Conservation (phyloP, 2,113 vertebrate species). For the Garra rufa region DNA sequence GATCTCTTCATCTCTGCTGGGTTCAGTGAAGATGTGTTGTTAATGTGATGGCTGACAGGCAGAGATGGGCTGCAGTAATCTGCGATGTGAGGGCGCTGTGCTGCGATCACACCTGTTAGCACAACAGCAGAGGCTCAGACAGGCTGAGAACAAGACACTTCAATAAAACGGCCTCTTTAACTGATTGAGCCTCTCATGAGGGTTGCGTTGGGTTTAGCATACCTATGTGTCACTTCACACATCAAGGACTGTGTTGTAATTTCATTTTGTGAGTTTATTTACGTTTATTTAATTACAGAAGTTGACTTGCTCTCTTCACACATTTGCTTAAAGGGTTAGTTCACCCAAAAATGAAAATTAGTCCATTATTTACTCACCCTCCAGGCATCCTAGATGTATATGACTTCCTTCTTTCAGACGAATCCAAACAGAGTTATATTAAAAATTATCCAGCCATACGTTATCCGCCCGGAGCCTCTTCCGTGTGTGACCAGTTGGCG, state of each 20-base stretch:
- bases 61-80: conserved; percentile 5
- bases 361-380: too few relatives aligned
- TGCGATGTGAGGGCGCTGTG: conserved; percentile 25
- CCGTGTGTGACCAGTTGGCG: too few relatives aligned
- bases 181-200: background rate
- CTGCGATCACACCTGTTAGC: conserved; percentile 53
- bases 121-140: conserved; percentile 16
- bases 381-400: too few relatives aligned
- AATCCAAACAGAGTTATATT: too few relatives aligned
- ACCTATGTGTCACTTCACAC: background rate
- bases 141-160: conserved; percentile 35
- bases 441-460: too few relatives aligned
- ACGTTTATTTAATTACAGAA: background rate
- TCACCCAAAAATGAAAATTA: too few relatives aligned
- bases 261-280: background rate
- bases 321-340: too few relatives aligned
- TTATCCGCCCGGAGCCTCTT: too few relatives aligned
- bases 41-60: background rate
- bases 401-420: too few relatives aligned
- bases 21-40: conserved; percentile 10
- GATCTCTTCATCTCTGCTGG: background rate
- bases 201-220: background rate
- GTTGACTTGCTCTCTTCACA: background rate
- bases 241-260: background rate
- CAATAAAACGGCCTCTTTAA: background rate